Base-by-base conservation (phyloP, 2,888 invertebrate genomes). In the Cataglyphis cursor region DNA sequence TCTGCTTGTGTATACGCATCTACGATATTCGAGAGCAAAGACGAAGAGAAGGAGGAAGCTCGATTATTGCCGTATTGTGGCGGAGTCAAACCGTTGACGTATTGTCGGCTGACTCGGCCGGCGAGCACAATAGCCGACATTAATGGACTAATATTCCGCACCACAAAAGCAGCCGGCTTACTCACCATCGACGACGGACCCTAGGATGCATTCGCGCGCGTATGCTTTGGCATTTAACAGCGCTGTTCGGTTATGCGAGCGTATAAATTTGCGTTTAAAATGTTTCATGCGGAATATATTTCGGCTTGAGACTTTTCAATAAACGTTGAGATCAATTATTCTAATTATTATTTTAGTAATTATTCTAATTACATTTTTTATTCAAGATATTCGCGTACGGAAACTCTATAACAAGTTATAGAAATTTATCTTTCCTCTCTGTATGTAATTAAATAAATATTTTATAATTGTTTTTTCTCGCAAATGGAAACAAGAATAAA, bases 21-120 rank as follows among this genome's bases (percentile, higher is more conserved):
- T n/a, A 31, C 24, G 28, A 51, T 24, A 61, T 54, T 76, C 28
- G 74, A 85, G 86, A 73, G 85, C 85, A 84, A 90, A 90, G 90
- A 90, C 84, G 89, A 80, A 83, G 85, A 78, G 88, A 84, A 85
- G 89, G 88, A 90, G 76, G 87, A 87, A 85, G 91, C 87, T 85
- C 91, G 91, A 89, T 91, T 90, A 91, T 91, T 91, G 90, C 91
- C 86, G 87, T 87, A 91, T 91, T 91, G 91, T 88, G 85, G 91
- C 89, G 82, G 82, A 91, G 86, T 90, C 91, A 89, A 91, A 90
- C 89, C 90, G 89, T 90, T 91, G 91, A 91, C 91, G 91, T 90
- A 91, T 90, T 89, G 91, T 89, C 88, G 90, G 87, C 81, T 85
- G 83, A 85, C 85, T 83, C 84, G 85, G 82, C 82, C 85, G 64